These are phyloP conservation scores for Acronicta psi DNA, from an alignment of 2,888 invertebrate species.

Conservation along the genomic window DNA sequence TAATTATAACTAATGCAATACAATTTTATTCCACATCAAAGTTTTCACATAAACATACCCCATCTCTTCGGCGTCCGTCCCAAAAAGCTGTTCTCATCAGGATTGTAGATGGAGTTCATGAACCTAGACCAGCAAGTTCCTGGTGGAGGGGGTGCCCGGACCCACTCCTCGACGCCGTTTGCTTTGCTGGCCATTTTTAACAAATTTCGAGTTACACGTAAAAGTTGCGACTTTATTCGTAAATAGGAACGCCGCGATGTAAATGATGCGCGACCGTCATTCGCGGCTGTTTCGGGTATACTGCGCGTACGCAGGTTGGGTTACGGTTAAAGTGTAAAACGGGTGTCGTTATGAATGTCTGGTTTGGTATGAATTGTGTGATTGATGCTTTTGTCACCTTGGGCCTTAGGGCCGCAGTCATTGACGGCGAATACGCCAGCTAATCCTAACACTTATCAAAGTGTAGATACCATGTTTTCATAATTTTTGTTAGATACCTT, in stretches of 20 bases:
- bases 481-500: no score
- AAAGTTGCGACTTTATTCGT: constrained; percentile 15
- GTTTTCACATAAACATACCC: constrained; percentile 84
- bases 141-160: constrained; percentile 73
- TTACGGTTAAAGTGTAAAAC: constrained; percentile 35
- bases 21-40: no score
- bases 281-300: constrained; percentile 56
- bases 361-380: constrained; percentile 5
- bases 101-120: constrained; percentile 74
- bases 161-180: constrained; percentile 82
- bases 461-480: no score
- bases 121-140: constrained; percentile 68
- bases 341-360: constrained; percentile 23
- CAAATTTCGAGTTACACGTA: constrained; percentile 1
- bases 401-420: no score
- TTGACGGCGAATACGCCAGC: not conserved
- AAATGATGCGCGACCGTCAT: constrained; percentile 55
- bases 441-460: not conserved
- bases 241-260: constrained; percentile 1
- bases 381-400: constrained; percentile 27
- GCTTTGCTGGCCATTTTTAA: constrained; percentile 71
- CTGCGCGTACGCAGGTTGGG: constrained; percentile 66
- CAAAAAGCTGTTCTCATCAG: constrained; percentile 78
- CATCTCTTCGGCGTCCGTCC: constrained; percentile 83
- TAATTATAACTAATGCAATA: no score